These are phyloP conservation scores for Iguana delicatissima DNA, from an alignment of 2,797 vertebrate genomes.

Conservation along the genomic window DNA sequence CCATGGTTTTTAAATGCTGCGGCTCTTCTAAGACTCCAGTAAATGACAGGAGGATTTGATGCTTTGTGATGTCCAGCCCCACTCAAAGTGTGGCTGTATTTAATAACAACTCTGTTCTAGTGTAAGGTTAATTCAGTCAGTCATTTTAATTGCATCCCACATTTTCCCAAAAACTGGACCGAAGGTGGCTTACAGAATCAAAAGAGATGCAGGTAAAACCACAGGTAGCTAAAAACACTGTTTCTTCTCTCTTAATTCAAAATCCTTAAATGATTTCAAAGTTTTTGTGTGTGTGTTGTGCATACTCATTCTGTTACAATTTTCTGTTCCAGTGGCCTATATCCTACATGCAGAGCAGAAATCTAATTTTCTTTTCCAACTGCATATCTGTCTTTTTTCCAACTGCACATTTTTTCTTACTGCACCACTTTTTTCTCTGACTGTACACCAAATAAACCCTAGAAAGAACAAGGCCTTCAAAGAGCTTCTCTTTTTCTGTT, in stretches of 20 bases:
- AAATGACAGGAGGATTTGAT: slow-evolving; percentile 49
- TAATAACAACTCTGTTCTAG: slow-evolving; percentile 31
- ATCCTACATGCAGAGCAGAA: not conserved
- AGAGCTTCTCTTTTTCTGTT: slow-evolving; percentile 23
- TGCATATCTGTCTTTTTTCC: not conserved
- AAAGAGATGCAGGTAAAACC: no score
- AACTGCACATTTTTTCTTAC: not conserved
- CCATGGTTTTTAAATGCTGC: slow-evolving; percentile 34
- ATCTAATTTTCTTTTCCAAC: not conserved
- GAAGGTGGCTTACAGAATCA: no score
- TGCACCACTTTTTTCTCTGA: not conserved
- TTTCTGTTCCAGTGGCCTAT: not conserved
- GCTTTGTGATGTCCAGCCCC: slow-evolving; percentile 27
- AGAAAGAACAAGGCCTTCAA: not conserved
- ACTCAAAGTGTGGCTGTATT: not conserved
- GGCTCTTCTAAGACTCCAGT: slow-evolving; percentile 41
- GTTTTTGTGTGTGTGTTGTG: not conserved
- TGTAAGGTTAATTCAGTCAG: not conserved
- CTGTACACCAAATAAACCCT: not conserved
- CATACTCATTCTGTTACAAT: not conserved
- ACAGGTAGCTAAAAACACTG: no score
- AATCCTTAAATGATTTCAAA: not conserved
- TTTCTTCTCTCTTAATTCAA: no score
- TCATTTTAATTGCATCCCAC: not conserved
- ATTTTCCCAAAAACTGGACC: not conserved